Evolutionary conservation across 2,888 invertebrate genomes (phyloP).

Genomic region (Ellobium chinense): DNA sequence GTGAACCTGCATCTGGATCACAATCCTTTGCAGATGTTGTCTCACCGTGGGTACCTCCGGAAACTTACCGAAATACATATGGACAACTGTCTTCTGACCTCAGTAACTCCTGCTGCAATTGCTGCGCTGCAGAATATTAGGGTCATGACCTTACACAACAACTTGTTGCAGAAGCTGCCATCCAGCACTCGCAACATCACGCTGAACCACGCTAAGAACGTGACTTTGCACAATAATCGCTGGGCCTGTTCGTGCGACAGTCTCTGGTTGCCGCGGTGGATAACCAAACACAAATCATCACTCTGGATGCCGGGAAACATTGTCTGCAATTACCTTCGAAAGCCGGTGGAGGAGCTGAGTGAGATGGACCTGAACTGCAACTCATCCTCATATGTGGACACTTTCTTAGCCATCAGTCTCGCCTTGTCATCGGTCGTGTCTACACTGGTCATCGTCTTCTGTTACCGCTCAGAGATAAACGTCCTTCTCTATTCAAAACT

Average conservation of each 20-base stretch:
- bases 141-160: slow-evolving; percentile 47
- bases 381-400: slow-evolving; percentile 24
- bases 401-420: slow-evolving; percentile 34
- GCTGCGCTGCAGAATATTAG: slow-evolving; percentile 44
- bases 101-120: slow-evolving; percentile 46
- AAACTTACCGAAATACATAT: slow-evolving; percentile 31
- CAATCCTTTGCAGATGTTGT: slow-evolving; percentile 39
- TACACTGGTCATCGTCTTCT: slow-evolving; percentile 36
- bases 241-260: slow-evolving; percentile 49
- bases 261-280: slow-evolving; percentile 49
- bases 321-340: slow-evolving; percentile 35
- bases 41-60: slow-evolving; percentile 17
- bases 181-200: slow-evolving; percentile 44
- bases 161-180: slow-evolving; percentile 46
- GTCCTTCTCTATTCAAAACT: slow-evolving; percentile 52
- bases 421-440: slow-evolving; percentile 42
- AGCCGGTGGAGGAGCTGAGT: slow-evolving; percentile 39
- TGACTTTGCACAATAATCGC: slow-evolving; percentile 48
- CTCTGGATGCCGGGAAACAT: slow-evolving; percentile 45
- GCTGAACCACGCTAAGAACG: slow-evolving; percentile 41
- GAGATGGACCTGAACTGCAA: slow-evolving; percentile 36
- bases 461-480: slow-evolving; percentile 42
- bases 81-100: slow-evolving; percentile 33
- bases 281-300: slow-evolving; percentile 29
- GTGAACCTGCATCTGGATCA: slow-evolving; percentile 13